Evolutionary conservation across 2,888 invertebrate genomes (phyloP).

Genomic region (Drosophila eohydei): DNA sequence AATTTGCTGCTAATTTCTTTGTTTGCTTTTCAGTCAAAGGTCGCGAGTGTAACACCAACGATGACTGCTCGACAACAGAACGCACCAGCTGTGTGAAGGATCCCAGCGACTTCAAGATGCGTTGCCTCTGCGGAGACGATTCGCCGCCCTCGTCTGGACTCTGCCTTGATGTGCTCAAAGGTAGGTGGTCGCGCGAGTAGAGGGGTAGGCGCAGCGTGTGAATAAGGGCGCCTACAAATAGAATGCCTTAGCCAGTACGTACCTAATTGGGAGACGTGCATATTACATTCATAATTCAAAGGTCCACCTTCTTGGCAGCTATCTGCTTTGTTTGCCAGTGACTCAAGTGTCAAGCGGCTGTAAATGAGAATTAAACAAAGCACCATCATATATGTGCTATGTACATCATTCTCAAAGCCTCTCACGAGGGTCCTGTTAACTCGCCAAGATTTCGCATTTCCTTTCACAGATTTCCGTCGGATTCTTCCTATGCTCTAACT

Average conservation of each 20-base stretch:
- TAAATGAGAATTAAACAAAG: slow-evolving; percentile 81
- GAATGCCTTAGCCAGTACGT: slow-evolving; percentile 30
- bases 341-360: slow-evolving; percentile 48
- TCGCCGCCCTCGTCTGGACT: slow-evolving; percentile 88
- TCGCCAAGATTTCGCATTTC: slow-evolving; percentile 50
- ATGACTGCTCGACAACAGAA: slow-evolving; percentile 88
- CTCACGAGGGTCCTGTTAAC: slow-evolving; percentile 20
- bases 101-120: slow-evolving; percentile 87
- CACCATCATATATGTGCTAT: slow-evolving; percentile 31
- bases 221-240: slow-evolving; percentile 42
- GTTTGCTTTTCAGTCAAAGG: slow-evolving; percentile 85
- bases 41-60: slow-evolving; percentile 87
- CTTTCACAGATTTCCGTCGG: slow-evolving; percentile 20
- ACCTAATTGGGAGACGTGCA: slow-evolving; percentile 66
- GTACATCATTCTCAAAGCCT: background rate
- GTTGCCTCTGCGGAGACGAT: slow-evolving; percentile 90
- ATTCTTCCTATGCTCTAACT: background rate
- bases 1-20: slow-evolving; percentile 4
- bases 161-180: slow-evolving; percentile 88
- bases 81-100: slow-evolving; percentile 89
- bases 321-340: slow-evolving; percentile 41
- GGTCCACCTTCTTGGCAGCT: slow-evolving; percentile 30
- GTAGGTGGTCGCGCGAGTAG: slow-evolving; percentile 83
- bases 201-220: background rate
- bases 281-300: slow-evolving; percentile 67